Evolutionary conservation across 1,140 invertebrate species (phyloP).

Genomic region (Oscheius sp.): DNA sequence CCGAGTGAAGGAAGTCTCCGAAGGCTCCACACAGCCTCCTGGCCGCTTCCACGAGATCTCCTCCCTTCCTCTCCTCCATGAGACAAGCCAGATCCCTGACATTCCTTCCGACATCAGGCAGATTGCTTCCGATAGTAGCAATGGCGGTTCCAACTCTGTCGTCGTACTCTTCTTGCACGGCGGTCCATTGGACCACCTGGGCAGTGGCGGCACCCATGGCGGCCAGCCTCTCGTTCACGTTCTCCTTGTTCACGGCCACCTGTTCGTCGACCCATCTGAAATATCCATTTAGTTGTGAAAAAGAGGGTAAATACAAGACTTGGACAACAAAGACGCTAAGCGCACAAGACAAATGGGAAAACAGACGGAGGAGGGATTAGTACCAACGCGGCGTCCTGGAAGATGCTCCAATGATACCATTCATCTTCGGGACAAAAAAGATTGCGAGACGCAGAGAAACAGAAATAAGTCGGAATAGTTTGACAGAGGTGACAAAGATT

Average conservation of each 20-base stretch:
- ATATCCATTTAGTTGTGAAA: background rate
- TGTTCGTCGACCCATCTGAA: slow-evolving; percentile 65
- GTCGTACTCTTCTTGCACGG: slow-evolving; percentile 71
- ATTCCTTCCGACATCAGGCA: slow-evolving; percentile 91
- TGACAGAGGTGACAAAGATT: too few relatives aligned
- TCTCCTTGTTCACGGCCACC: slow-evolving; percentile 91
- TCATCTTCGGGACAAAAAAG: too few relatives aligned
- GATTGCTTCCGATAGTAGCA: slow-evolving; percentile 88
- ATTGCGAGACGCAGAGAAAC: too few relatives aligned
- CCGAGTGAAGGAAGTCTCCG: slow-evolving; percentile 85
- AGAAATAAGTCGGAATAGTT: too few relatives aligned
- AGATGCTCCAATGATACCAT: too few relatives aligned
- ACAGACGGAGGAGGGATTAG: too few relatives aligned
- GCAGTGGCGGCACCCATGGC: slow-evolving; percentile 99
- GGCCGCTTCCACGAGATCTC: slow-evolving; percentile 84
- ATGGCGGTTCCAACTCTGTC: slow-evolving; percentile 94
- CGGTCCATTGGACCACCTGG: slow-evolving; percentile 90
- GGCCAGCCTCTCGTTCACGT: slow-evolving; percentile 89
- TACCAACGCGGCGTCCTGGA: too few relatives aligned
- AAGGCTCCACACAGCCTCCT: slow-evolving; percentile 86
- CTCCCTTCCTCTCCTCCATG: slow-evolving; percentile 75
- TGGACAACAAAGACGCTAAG: too few relatives aligned
- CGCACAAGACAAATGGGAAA: too few relatives aligned
- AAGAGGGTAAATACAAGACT: background rate
- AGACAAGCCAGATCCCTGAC: slow-evolving; percentile 90